Percentiles rank a stretch among this genome's conserved stretches.
Evolutionary conservation across 2,888 invertebrate genomes (phyloP).

Genomic region (Adineta ricciae): DNA sequence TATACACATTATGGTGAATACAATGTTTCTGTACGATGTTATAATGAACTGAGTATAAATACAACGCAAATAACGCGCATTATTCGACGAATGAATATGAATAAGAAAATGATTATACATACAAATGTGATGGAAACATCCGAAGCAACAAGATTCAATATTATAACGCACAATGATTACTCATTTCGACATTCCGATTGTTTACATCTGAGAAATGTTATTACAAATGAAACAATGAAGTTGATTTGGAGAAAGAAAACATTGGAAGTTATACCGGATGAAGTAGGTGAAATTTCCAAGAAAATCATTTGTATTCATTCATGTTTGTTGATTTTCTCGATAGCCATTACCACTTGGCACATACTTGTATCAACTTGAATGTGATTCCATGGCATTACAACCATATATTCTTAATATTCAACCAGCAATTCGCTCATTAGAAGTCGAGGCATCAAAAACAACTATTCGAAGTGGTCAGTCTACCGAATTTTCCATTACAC

Average conservation of each 20-base stretch:
- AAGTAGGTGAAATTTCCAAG: neutral
- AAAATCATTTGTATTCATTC: neutral
- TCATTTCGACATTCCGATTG: neutral
- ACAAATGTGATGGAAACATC: neutral
- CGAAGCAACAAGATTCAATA: neutral
- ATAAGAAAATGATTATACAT: neutral
- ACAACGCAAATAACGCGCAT: neutral
- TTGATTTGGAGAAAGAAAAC: neutral
- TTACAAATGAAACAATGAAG: neutral
- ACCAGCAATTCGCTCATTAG: neutral
- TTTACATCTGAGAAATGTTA: neutral
- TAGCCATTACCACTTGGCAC: neutral
- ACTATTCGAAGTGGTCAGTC: neutral
- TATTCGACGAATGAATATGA: neutral
- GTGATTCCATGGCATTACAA: neutral
- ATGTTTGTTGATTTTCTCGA: neutral
- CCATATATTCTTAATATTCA: neutral
- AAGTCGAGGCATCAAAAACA: neutral
- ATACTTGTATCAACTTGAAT: neutral
- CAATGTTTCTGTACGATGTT: slow-evolving; percentile 1
- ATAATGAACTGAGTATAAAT: neutral
- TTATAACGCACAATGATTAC: neutral
- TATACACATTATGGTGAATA: slow-evolving; percentile 9
- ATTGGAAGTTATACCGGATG: neutral
- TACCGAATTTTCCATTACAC: neutral